Conservation (phyloP, 2,113 vertebrate genomes). For the Salvelinus sp. region DNA sequence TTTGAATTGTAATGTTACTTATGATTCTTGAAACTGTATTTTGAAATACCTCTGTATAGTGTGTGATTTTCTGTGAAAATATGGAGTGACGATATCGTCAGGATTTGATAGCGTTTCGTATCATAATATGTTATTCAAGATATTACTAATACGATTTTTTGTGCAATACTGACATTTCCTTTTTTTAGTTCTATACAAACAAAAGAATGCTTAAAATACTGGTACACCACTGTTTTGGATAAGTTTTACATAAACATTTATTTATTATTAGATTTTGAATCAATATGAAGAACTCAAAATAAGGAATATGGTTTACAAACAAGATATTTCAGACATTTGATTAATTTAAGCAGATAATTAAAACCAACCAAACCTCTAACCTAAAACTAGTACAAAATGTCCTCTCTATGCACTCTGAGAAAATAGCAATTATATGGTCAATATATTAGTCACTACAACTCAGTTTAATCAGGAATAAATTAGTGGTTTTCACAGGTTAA, state of each 20-base stretch:
- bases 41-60: constrained; percentile 38
- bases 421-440: constrained; percentile 16
- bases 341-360: constrained; percentile 36
- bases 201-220: background rate
- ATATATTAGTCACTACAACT: constrained; percentile 10
- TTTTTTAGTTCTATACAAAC: background rate
- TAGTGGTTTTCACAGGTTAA: constrained; percentile 26
- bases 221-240: background rate
- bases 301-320: constrained; percentile 45
- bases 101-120: constrained; percentile 42
- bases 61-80: constrained; percentile 48
- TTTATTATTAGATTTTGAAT: constrained; percentile 20
- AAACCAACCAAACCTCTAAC: background rate
- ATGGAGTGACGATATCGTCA: constrained; percentile 27
- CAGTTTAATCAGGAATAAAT: constrained; percentile 45
- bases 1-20: constrained; percentile 29
- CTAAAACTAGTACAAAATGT: constrained; percentile 38
- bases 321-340: constrained; percentile 48
- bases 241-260: constrained; percentile 42
- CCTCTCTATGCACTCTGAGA: constrained; percentile 23
- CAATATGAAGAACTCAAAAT: constrained; percentile 42
- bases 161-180: no score
- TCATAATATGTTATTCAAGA: constrained; percentile 34
- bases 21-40: constrained; percentile 33
- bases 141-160: background rate